Base-by-base conservation (phyloP, 2,797 vertebrate species). In the Acomys russatus region DNA sequence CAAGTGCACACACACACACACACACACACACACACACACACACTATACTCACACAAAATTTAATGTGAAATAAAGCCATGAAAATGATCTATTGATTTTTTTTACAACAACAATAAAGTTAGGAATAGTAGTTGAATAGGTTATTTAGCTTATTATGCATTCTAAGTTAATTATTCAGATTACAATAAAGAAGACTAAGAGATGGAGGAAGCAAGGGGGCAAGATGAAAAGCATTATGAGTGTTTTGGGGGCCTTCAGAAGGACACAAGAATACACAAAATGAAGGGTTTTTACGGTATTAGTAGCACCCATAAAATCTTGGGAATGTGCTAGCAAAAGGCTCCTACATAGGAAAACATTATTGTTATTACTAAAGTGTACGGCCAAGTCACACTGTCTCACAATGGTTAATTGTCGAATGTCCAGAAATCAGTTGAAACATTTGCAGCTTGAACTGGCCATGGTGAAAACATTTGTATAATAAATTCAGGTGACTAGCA, bases 101-200 rank as follows among this genome's bases (percentile, higher is more conserved):
- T 92, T 59, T 92, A 44, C 74, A 15, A 33, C 22, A 71, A 38
- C 12, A 87, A 35, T 86, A 56, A 73, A 59, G 59, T 38, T 15
- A 56, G n/a, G 78, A 86, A 82, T 80, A 49, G 63, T 35, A 66
- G 33, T 25, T 14, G 1, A 18, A 49, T 56, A n/a, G 18, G 1
- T 76, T 38, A 64, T 51, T 83, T 28, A 66, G 20, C n/a, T 64
- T n/a, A 89, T 92, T 85, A 64, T 28, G 30, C 0, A 1, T 38
- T 70, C 51, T 70, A 79, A 85, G 70, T 70, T n/a, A 85, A 85
- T 63, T 83, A 83, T 78, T 90, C 15, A 84, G 33, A 84, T 61
- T 11, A 2, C 35, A 35, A 89, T 9, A 66, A 64, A 78, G 12
- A 87, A 68, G 56, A 78, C 9, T 61, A 33, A 78, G 25, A 6